Conservation (phyloP, 2,797 vertebrate species). For the Cygnus olor region DNA sequence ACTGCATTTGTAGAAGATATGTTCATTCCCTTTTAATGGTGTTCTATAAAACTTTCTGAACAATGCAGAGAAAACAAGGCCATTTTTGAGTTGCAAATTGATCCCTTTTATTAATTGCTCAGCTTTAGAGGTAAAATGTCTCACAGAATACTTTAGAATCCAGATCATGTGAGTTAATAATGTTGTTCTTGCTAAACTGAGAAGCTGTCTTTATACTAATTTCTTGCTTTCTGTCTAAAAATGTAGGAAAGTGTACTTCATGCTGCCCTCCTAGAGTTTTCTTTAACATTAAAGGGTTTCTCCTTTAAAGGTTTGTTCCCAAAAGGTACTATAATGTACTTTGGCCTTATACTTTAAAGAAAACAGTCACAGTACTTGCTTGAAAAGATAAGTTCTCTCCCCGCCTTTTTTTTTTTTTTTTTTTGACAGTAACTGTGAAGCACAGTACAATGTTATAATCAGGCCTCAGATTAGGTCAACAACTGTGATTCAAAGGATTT, state of each 20-base stretch:
- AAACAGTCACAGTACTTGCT: background rate
- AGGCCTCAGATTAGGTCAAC: background rate
- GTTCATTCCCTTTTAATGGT: background rate
- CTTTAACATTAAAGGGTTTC: background rate
- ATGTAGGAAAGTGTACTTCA: background rate
- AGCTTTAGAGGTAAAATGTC: background rate
- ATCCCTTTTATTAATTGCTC: background rate
- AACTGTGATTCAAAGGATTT: background rate
- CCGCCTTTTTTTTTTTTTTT: background rate
- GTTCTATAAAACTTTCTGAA: background rate
- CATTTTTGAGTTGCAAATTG: background rate
- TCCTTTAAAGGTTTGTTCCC: background rate
- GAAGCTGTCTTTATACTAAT: background rate
- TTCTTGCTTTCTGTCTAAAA: conserved; percentile 24
- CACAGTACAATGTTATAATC: background rate
- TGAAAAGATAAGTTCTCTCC: background rate
- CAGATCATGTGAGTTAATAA: background rate
- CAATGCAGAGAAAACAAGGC: background rate
- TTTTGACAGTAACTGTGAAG: background rate
- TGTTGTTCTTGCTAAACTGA: background rate
- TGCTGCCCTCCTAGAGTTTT: background rate
- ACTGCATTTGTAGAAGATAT: background rate
- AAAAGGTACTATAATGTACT: background rate
- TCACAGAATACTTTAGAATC: conserved; percentile 12
- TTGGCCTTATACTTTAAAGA: background rate